These are phyloP conservation scores for Scyliorhinus canicula DNA, from an alignment of 2,797 vertebrate species.

Conservation along the genomic window DNA sequence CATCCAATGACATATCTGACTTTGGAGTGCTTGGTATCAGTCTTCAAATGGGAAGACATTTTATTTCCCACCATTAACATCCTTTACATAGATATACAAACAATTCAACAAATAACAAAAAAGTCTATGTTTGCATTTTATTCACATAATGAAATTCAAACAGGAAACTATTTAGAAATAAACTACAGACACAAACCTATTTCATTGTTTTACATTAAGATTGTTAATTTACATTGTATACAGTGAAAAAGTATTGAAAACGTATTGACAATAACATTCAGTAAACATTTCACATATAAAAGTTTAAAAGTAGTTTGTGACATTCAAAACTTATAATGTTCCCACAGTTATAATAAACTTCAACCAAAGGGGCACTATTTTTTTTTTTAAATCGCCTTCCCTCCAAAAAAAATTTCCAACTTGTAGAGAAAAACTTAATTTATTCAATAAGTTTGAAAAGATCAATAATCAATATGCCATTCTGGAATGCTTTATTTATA, in stretches of 20 bases:
- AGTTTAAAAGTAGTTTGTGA: conserved; percentile 29
- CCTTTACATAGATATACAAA: neutral
- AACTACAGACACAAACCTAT: neutral
- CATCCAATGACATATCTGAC: neutral
- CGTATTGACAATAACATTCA: conserved; percentile 31
- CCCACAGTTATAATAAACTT: conserved; percentile 20
- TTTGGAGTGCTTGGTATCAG: neutral
- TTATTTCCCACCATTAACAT: neutral
- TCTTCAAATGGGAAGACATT: neutral
- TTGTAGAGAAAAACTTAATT: neutral
- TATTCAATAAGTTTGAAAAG: neutral
- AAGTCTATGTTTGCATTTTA: neutral
- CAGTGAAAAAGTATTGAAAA: conserved; percentile 36
- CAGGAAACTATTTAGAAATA: conserved; percentile 8
- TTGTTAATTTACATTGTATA: neutral
- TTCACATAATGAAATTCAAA: conserved; percentile 21
- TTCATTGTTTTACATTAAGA: neutral
- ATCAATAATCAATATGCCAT: neutral
- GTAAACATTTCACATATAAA: conserved; percentile 33
- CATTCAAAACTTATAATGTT: conserved; percentile 19
- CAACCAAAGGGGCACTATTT: conserved; percentile 12
- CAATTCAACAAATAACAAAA: conserved; percentile 11
- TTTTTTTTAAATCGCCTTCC: neutral
- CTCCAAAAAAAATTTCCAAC: neutral
- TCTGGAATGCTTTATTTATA: neutral